Evolutionary conservation across 2,888 invertebrate species (phyloP).

Genomic region (Torymus aiolomorphi): DNA sequence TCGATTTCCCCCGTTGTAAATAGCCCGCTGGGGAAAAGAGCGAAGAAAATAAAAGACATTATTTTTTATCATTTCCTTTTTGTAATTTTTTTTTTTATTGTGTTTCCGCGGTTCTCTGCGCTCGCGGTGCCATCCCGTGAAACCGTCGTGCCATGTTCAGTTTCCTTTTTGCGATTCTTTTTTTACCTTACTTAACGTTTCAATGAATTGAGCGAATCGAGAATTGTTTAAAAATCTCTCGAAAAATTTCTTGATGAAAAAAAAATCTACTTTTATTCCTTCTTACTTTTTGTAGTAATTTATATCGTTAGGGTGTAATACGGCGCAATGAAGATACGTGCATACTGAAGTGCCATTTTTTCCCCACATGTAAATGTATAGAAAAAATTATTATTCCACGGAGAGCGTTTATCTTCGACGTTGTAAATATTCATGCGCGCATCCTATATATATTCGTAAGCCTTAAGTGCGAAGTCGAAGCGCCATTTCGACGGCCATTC

Average conservation of each 20-base stretch:
- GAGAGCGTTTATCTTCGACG: no score
- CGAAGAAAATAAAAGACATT: background rate
- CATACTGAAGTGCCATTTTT: no score
- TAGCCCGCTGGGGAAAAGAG: background rate
- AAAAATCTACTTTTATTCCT: background rate
- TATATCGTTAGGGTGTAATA: no score
- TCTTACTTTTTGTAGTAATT: background rate
- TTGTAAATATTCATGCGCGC: conserved; percentile 47
- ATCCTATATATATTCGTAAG: conserved; percentile 22
- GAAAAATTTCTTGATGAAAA: conserved; percentile 55
- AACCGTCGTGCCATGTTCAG: conserved; percentile 71
- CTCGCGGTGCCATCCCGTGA: conserved; percentile 70
- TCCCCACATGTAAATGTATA: no score
- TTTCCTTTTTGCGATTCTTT: conserved; percentile 11
- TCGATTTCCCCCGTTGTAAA: conserved; percentile 8
- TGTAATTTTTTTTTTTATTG: conserved; percentile 15
- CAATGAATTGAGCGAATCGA: background rate
- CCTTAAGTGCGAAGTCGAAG: conserved; percentile 54
- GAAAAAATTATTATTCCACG: no score
- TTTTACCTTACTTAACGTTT: background rate
- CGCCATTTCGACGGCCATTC: conserved; percentile 49
- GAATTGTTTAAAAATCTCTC: conserved; percentile 45
- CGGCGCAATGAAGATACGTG: no score
- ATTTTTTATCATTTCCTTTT: conserved; percentile 19
- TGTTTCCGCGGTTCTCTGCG: conserved; percentile 61